Conservation (phyloP, 2,797 vertebrate genomes). For the Nothura maculosa region DNA sequence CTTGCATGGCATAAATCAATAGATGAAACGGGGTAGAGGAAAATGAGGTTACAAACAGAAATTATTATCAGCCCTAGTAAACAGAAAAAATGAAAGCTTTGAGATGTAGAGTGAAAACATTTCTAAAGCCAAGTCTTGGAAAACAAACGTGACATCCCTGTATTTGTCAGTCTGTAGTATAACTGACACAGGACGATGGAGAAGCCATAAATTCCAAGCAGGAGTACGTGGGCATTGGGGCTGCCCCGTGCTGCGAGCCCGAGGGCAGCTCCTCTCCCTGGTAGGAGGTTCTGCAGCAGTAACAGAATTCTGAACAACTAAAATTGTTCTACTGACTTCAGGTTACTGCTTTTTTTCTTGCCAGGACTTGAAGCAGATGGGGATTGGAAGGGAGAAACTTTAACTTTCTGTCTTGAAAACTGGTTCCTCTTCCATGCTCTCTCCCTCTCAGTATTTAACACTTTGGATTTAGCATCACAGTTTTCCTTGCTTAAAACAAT, state of each 20-base stretch:
- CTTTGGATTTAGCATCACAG: neutral
- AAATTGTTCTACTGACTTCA: neutral
- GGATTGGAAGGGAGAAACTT: neutral
- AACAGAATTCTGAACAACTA: neutral
- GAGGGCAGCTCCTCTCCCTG: neutral
- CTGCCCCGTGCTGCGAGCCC: neutral
- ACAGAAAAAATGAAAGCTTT: neutral
- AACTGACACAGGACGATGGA: neutral
- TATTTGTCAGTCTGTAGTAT: neutral
- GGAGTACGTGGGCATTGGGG: neutral
- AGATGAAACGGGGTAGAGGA: neutral
- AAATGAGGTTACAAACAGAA: neutral
- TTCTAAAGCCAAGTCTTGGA: neutral
- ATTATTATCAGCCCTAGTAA: neutral
- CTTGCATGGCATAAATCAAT: neutral
- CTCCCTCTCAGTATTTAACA: neutral
- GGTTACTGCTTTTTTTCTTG: neutral
- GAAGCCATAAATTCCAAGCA: neutral
- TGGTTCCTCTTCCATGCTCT: neutral
- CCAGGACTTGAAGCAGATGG: neutral
- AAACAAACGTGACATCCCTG: neutral
- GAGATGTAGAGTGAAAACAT: neutral
- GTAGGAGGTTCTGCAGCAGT: neutral
- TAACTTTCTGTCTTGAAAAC: neutral
- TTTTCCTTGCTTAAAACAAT: slow-evolving; percentile 8